These are phyloP conservation scores for Heloderma charlesbogerti DNA, from an alignment of 2,113 vertebrate genomes.

Conservation along the genomic window DNA sequence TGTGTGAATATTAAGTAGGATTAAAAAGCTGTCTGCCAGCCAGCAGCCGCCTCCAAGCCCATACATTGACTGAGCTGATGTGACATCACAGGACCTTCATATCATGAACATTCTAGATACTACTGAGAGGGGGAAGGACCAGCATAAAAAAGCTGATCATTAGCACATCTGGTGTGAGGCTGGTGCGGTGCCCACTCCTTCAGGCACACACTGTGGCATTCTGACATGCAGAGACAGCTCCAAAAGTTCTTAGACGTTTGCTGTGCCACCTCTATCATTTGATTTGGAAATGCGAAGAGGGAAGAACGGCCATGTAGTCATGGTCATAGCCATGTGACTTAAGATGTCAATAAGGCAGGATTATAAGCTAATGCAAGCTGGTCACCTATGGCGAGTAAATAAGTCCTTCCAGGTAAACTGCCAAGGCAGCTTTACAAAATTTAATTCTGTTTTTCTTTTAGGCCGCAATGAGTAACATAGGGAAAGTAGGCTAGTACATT, in stretches of 20 bases:
- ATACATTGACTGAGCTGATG: not conserved
- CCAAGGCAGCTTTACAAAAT: not conserved
- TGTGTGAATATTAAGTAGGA: too few relatives aligned
- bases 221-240: not conserved
- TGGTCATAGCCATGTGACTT: not conserved
- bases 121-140: too few relatives aligned
- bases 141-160: too few relatives aligned
- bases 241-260: not conserved
- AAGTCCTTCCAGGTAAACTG: not conserved
- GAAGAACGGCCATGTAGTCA: not conserved
- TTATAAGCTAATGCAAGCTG: too few relatives aligned
- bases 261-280: too few relatives aligned
- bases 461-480: not conserved
- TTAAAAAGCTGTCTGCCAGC: not conserved
- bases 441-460: not conserved
- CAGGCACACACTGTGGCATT: too few relatives aligned
- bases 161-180: not conserved
- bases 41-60: not conserved
- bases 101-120: not conserved
- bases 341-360: not conserved
- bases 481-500: not conserved
- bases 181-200: too few relatives aligned
- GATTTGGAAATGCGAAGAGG: not conserved
- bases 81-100: not conserved
- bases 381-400: not conserved